phyloP scores from a whole-genome alignment of 2,888 invertebrate species.

The Chrysotoxum bicinctum region DNA sequence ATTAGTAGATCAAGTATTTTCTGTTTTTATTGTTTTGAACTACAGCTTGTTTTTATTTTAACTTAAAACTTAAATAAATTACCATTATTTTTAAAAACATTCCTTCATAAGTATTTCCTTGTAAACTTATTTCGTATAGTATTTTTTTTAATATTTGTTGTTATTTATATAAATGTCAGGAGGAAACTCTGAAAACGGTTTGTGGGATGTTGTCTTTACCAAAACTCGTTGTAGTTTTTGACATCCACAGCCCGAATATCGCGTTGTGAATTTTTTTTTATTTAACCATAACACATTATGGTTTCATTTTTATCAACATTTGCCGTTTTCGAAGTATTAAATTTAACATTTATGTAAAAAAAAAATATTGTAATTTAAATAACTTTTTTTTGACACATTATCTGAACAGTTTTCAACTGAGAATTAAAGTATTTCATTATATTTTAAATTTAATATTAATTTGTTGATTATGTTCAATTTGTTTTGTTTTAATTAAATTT shows the following conservation, averaged over 20 bases:
- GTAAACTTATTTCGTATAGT: neutral
- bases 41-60: neutral
- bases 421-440: neutral
- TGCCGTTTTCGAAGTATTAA: neutral
- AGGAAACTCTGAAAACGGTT: neutral
- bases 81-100: neutral
- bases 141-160: neutral
- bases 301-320: neutral
- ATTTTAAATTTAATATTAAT: neutral
- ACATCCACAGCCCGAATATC: neutral
- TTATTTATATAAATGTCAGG: neutral
- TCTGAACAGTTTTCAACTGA: conserved; percentile 1
- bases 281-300: neutral
- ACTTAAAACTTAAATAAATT: neutral
- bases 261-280: neutral
- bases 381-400: conserved; percentile 1
- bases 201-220: neutral
- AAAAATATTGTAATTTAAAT: neutral
- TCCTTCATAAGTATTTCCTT: neutral
- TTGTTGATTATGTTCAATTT: neutral
- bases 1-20: neutral
- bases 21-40: neutral
- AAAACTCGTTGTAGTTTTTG: neutral
- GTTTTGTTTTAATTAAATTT: neutral
- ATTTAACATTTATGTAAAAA: neutral